Conservation (phyloP, 92 coral and sea anemone genomes). For the Chrysogorgia sp. region DNA sequence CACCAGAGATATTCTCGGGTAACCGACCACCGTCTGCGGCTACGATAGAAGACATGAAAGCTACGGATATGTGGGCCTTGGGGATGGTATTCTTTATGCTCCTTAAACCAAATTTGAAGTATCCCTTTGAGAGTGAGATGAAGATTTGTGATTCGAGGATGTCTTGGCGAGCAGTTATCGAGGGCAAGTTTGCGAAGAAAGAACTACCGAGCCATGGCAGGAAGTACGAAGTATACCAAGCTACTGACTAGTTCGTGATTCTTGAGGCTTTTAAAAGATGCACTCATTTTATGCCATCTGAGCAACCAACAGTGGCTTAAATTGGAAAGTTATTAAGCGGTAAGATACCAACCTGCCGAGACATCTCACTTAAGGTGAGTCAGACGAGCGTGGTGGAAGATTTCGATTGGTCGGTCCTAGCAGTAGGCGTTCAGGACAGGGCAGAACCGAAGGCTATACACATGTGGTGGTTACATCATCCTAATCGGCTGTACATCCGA, state of each 20-base stretch:
- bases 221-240: conserved; percentile 22
- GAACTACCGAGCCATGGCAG: conserved; percentile 10
- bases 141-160: background rate
- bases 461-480: conserved; percentile 62
- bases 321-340: conserved; percentile 22
- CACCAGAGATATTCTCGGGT: background rate
- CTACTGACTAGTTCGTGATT: conserved; percentile 29
- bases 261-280: conserved; percentile 9
- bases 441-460: conserved; percentile 46
- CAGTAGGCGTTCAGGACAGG: background rate
- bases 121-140: conserved; percentile 29
- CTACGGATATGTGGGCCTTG: conserved; percentile 14
- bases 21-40: background rate
- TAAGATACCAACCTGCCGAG: conserved; percentile 20
- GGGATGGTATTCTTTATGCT: conserved; percentile 13
- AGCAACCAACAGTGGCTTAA: conserved; percentile 6
- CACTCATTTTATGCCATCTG: conserved; percentile 3
- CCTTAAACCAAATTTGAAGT: conserved; percentile 14
- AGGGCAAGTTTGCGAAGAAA: background rate
- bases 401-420: conserved; percentile 5
- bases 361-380: conserved; percentile 59
- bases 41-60: conserved; percentile 1
- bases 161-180: conserved; percentile 24
- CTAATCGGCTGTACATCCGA: conserved; percentile 45
- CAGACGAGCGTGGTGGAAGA: conserved; percentile 58